Evolutionary conservation across 2,888 invertebrate genomes (phyloP).

Genomic region (Masnerella sp.): DNA sequence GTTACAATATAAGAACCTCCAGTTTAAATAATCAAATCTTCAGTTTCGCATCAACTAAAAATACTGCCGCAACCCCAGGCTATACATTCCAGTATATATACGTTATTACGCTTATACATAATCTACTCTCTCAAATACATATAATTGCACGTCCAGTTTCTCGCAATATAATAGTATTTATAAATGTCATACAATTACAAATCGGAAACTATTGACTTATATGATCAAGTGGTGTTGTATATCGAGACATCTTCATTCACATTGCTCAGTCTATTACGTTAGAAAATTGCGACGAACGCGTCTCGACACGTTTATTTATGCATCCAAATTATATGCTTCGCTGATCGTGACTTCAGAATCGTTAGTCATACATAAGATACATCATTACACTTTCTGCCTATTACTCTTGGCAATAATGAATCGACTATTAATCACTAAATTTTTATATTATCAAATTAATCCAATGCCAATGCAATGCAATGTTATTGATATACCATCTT

Average conservation of each 20-base stretch:
- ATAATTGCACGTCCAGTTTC: too few species aligned
- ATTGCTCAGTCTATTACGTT: conserved; percentile 44
- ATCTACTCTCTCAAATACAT: too few species aligned
- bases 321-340: conserved; percentile 55
- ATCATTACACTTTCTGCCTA: conserved; percentile 56
- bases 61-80: too few species aligned
- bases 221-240: conserved; percentile 49
- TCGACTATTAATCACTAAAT: conserved; percentile 44
- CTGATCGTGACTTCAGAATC: conserved; percentile 50
- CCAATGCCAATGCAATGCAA: conserved; percentile 26
- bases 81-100: too few species aligned
- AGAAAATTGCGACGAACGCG: conserved; percentile 53
- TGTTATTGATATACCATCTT: conserved; percentile 29
- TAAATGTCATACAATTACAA: too few species aligned
- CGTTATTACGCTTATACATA: too few species aligned
- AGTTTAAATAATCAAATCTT: too few species aligned
- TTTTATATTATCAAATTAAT: conserved; percentile 30
- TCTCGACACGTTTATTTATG: conserved; percentile 56
- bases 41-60: too few species aligned
- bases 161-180: too few species aligned
- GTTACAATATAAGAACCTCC: too few species aligned
- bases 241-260: conserved; percentile 59
- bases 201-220: conserved; percentile 57
- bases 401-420: conserved; percentile 51
- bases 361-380: conserved; percentile 53